Evolutionary conservation across 2,888 invertebrate species (phyloP), one percentile per base, ranked within the genome.

Genomic region (Amiota mariae): DNA sequence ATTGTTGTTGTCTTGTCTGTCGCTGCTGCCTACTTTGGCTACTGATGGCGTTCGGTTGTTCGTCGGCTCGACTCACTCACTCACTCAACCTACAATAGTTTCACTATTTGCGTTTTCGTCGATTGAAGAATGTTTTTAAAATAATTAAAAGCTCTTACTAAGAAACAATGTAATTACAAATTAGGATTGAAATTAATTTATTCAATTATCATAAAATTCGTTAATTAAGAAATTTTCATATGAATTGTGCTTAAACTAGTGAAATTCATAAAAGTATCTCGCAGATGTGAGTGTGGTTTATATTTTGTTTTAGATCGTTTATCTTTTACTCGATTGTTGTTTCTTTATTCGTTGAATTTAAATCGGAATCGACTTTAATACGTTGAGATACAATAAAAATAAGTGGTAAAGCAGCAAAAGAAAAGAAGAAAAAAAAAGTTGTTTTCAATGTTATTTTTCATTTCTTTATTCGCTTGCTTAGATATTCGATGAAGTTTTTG

Each of bases 21-120:
- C 49, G 49, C 48, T 59, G 48, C 70, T 57, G 47, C 18, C 68
- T 56, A 36, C 56, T 56, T 13, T 36, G 20, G 11, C 46, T 24
- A 36, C 10, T 36, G 36, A 36, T 49, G 47, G 48, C 20, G 8
- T 46, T 54, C 20, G 70, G 13, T 49, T 67, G 24, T n/a, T 20
- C n/a, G 64, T 12, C 18, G 61, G 36, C 36, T 59, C 59, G 59
- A 59, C 20, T 59, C 59, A 59, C 8, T 36, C 57, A 57, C 10
- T 57, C 8, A 36, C 36, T 36, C 36, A 36, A 36, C 6, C 36
- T 72, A 57, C n/a, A 51, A 71, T 12, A 68, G 51, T 68, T 54
- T 68, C 67, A 24, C 51, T 36, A 68, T 54, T 54, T 51, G 51
- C 51, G 75, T 80, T 80, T 84, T 80, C 85, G 84, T 79, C 79